phyloP scores from a whole-genome alignment of 53 echinoderm and acorn worm species.

The Stichopus horrens region DNA sequence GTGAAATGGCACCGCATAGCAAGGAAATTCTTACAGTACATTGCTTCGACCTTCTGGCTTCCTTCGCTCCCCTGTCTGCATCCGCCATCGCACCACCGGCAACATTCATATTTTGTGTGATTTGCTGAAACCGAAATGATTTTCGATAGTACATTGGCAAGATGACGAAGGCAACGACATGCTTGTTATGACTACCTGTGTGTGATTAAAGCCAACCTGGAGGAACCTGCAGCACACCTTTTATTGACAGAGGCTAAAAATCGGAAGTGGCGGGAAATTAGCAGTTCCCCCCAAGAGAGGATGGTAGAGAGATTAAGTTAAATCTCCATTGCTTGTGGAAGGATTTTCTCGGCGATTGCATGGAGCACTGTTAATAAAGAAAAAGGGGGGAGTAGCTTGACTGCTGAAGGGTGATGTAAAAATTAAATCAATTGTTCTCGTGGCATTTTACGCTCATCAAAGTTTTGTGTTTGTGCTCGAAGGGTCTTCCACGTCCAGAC shows the following conservation, averaged over 20 bases:
- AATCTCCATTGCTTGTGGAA: background rate
- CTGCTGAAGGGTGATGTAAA: background rate
- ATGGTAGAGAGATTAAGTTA: background rate
- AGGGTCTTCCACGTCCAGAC: too few species aligned
- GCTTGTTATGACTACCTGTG: background rate
- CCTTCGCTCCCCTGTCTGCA: too few species aligned
- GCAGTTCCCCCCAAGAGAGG: background rate
- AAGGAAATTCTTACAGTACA: too few species aligned
- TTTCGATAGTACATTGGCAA: background rate
- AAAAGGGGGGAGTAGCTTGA: background rate
- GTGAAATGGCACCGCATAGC: too few species aligned
- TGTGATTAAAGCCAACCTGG: background rate
- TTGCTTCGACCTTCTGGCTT: too few species aligned
- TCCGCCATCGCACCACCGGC: background rate
- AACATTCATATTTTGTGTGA: background rate
- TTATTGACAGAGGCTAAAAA: background rate
- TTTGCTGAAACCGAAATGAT: background rate
- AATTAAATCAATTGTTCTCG: background rate
- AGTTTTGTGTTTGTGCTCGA: too few species aligned
- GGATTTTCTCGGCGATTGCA: background rate
- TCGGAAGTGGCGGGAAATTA: background rate
- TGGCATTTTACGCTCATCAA: too few species aligned
- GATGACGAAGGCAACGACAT: background rate
- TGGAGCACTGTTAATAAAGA: background rate
- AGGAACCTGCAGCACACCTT: background rate